Evolutionary conservation across 2,113 vertebrate genomes (phyloP).

Genomic region (Taxidea taxus): DNA sequence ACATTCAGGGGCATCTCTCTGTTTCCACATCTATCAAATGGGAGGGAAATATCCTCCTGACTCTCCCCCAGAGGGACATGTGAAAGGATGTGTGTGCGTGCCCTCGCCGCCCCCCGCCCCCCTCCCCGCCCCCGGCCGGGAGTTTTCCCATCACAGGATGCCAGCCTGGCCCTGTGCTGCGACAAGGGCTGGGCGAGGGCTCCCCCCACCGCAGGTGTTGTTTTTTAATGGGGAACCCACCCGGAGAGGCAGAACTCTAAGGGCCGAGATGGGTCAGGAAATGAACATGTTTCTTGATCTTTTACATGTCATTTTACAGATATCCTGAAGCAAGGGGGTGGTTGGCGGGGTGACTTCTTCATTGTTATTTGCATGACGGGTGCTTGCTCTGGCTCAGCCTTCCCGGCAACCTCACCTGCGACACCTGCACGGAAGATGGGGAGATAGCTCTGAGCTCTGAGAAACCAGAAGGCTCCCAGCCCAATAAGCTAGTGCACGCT

Average conservation of each 20-base stretch:
- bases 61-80: neutral
- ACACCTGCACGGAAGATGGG: accelerated
- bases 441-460: neutral
- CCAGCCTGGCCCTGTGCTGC: neutral
- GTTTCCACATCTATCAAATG: neutral
- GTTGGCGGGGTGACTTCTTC: accelerated
- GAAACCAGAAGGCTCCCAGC: neutral
- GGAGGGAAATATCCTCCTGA: neutral
- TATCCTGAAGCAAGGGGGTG: neutral
- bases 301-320: neutral
- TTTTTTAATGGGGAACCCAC: neutral
- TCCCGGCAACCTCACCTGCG: accelerated
- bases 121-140: accelerated
- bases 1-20: neutral
- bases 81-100: accelerated
- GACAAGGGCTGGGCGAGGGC: accelerated
- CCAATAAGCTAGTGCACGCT: neutral
- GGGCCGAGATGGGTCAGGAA: accelerated
- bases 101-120: too few relatives aligned
- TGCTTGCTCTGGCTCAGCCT: accelerated
- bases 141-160: neutral
- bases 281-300: too few relatives aligned
- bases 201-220: accelerated
- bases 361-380: accelerated
- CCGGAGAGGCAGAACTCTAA: neutral